Conservation (phyloP, 2,888 invertebrate genomes). For the Stomorhina lunata region DNA sequence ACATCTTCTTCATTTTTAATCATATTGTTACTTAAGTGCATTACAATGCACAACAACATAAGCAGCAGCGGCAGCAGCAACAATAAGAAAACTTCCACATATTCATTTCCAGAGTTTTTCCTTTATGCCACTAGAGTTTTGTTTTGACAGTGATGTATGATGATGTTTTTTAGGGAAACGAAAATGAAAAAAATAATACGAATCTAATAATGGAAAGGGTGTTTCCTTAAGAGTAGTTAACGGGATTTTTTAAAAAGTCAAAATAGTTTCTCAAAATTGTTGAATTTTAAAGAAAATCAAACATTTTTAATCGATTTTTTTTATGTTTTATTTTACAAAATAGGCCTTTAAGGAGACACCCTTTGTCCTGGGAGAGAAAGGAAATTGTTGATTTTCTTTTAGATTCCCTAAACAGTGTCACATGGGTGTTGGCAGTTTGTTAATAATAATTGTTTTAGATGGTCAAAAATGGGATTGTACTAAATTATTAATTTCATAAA, state of each 20-base stretch:
- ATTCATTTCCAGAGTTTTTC: constrained; percentile 18
- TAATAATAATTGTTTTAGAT: constrained; percentile 33
- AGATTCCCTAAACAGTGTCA: constrained; percentile 8
- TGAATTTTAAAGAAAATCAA: too few species aligned
- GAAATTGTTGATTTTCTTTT: constrained; percentile 2
- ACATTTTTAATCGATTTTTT: too few species aligned
- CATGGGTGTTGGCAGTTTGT: constrained; percentile 28
- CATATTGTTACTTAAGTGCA: constrained; percentile 66
- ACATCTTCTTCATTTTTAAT: constrained; percentile 60
- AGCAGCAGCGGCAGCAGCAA: constrained; percentile 40
- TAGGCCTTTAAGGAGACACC: background rate
- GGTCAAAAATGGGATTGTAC: constrained; percentile 3
- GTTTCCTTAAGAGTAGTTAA: background rate
- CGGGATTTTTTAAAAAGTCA: too few species aligned
- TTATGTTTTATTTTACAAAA: too few species aligned
- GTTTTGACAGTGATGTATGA: constrained; percentile 65
- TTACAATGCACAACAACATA: too few species aligned
- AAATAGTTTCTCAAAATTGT: too few species aligned
- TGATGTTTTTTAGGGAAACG: constrained; percentile 44
- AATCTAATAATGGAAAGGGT: constrained; percentile 14
- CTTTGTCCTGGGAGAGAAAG: background rate
- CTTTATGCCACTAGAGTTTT: constrained; percentile 55
- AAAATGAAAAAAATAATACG: background rate
- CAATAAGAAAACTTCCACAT: background rate
- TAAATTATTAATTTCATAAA: constrained; percentile 13